A percentile compares a stretch with the other conserved stretches of the same genome.
Conservation (phyloP, 2,113 vertebrate species). For the Anguilla rostrata region DNA sequence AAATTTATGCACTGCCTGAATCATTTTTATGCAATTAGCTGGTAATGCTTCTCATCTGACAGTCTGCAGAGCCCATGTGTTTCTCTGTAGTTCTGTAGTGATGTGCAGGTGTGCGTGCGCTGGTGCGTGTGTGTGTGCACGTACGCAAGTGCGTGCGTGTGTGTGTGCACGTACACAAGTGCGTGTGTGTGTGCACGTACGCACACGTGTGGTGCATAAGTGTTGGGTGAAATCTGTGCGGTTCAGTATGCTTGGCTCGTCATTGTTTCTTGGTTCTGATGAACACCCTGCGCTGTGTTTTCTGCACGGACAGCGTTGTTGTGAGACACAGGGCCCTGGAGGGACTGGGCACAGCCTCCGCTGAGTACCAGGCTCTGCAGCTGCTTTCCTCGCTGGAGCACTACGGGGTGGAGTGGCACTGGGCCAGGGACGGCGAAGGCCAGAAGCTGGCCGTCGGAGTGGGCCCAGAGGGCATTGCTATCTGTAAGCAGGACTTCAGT, state of each 20-base stretch:
- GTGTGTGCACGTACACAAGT: background rate
- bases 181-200: background rate
- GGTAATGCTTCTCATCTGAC: too few species aligned
- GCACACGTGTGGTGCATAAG: background rate
- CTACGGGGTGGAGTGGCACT: slow-evolving; percentile 96
- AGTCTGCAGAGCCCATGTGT: too few species aligned
- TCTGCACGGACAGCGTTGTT: slow-evolving; percentile 73
- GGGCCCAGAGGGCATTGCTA: slow-evolving; percentile 89
- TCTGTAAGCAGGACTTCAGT: slow-evolving; percentile 91
- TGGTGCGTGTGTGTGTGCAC: background rate
- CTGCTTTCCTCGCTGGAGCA: slow-evolving; percentile 86
- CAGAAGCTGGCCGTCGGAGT: slow-evolving; percentile 90
- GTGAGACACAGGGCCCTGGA: slow-evolving; percentile 87
- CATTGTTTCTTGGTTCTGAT: background rate
- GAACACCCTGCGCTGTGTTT: background rate
- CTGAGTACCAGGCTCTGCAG: slow-evolving; percentile 92
- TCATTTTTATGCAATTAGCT: too few species aligned
- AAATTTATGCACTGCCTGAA: too few species aligned
- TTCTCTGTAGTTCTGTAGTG: too few species aligned
- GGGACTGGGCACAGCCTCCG: slow-evolving; percentile 80
- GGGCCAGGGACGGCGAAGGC: slow-evolving; percentile 82
- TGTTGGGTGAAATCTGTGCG: too few species aligned
- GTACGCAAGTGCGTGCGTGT: background rate
- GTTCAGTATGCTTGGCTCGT: background rate
- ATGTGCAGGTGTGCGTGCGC: background rate